Conservation (phyloP, 2,797 vertebrate species). For the Columba guinea region DNA sequence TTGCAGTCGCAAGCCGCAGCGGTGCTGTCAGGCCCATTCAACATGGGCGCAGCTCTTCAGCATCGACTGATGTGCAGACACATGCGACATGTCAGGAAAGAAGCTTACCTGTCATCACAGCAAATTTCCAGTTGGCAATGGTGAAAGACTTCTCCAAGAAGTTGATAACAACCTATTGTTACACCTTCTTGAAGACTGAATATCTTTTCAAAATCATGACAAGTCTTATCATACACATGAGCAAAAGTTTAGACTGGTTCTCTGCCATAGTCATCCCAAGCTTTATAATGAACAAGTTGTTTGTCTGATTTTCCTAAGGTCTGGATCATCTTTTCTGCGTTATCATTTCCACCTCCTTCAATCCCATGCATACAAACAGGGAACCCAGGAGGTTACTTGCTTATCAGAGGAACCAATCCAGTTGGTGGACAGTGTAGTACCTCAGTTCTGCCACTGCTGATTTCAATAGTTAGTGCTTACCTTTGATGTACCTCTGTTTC, state of each 20-base stretch:
- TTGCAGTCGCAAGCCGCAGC: rapidly evolving
- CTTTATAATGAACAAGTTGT: background rate
- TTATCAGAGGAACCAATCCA: background rate
- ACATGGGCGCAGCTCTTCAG: rapidly evolving
- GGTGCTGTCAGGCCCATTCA: rapidly evolving
- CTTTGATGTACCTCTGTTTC: background rate
- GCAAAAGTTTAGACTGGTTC: background rate
- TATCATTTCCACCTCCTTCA: rapidly evolving
- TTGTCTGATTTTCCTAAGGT: background rate
- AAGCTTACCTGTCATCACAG: background rate
- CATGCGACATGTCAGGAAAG: too few species aligned
- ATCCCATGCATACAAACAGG: rapidly evolving
- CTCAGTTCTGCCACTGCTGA: rapidly evolving
- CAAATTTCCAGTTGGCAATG: rapidly evolving
- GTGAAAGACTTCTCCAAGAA: background rate
- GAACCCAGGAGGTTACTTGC: background rate
- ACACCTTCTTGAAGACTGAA: too few species aligned
- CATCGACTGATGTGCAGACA: rapidly evolving
- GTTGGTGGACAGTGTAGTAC: rapidly evolving
- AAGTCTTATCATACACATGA: rapidly evolving
- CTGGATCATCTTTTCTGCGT: background rate
- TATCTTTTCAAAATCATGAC: too few species aligned
- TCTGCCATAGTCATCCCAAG: background rate
- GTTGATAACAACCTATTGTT: rapidly evolving
- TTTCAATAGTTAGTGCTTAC: background rate